phyloP scores from a whole-genome alignment of 1,140 invertebrate genomes.

The Zaprionus gabonicus region DNA sequence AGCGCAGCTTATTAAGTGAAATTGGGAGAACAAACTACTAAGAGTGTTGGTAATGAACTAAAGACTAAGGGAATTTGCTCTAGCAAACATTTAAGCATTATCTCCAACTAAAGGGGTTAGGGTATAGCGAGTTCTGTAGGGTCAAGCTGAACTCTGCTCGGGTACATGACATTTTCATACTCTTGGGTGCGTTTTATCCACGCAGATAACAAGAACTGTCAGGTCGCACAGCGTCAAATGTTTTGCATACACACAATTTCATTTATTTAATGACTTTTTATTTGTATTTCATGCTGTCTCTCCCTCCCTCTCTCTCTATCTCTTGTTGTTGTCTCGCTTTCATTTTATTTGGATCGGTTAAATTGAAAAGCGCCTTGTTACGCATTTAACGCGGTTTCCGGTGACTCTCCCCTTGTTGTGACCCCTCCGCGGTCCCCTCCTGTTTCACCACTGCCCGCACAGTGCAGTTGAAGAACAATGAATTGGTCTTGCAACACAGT shows the following conservation, averaged over 20 bases:
- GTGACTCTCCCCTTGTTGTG: slow-evolving; percentile 34
- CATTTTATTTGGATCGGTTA: slow-evolving; percentile 54
- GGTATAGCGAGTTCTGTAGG: neutral
- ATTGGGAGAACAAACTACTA: neutral
- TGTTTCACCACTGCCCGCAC: neutral
- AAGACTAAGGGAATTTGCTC: neutral
- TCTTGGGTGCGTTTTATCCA: slow-evolving; percentile 25
- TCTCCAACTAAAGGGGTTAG: neutral
- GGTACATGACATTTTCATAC: slow-evolving; percentile 18
- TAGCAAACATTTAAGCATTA: neutral
- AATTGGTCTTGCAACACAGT: slow-evolving; percentile 1
- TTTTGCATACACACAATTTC: slow-evolving; percentile 76
- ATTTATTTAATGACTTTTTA: slow-evolving; percentile 70
- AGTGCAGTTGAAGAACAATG: slow-evolving; percentile 3
- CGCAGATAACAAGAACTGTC: slow-evolving; percentile 54
- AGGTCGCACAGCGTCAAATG: slow-evolving; percentile 50
- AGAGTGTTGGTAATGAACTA: neutral
- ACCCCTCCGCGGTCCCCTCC: neutral
- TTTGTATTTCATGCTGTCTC: slow-evolving; percentile 35
- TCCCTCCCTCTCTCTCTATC: neutral
- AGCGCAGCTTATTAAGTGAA: neutral
- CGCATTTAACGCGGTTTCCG: slow-evolving; percentile 78
- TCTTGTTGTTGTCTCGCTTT: neutral
- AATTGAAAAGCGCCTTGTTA: slow-evolving; percentile 81
- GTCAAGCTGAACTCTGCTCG: neutral